Conservation (phyloP, 2,113 vertebrate genomes). For the Pseudorasbora parva region DNA sequence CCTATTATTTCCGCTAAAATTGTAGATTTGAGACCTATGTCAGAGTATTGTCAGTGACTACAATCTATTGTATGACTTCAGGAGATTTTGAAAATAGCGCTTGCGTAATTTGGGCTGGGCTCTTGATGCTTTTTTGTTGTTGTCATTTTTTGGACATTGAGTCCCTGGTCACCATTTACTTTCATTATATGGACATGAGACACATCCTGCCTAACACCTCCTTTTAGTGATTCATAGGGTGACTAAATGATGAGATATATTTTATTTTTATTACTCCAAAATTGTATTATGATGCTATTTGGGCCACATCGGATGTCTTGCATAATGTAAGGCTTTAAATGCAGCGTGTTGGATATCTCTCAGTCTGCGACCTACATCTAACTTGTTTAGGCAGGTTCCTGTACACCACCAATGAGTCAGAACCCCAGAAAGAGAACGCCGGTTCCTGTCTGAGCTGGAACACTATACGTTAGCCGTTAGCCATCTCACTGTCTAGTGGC, state of each 20-base stretch:
- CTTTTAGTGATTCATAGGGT: neutral
- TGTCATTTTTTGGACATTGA: neutral
- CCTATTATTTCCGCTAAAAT: no score
- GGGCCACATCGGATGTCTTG: slow-evolving; percentile 39
- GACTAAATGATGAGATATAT: neutral
- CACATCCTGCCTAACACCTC: neutral
- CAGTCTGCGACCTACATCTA: slow-evolving; percentile 66
- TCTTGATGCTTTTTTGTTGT: neutral
- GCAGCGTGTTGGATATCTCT: slow-evolving; percentile 51
- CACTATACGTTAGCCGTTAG: neutral
- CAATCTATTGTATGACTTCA: neutral
- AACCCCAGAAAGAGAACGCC: slow-evolving; percentile 39
- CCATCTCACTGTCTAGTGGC: neutral
- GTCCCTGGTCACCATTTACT: neutral
- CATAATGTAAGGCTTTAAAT: slow-evolving; percentile 39
- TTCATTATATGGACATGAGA: neutral
- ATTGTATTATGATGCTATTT: neutral
- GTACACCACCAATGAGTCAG: slow-evolving; percentile 68
- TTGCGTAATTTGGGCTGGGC: no score
- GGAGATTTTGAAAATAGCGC: no score
- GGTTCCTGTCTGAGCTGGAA: slow-evolving; percentile 47
- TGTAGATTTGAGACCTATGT: neutral
- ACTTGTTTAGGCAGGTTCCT: slow-evolving; percentile 57
- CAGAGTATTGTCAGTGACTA: neutral
- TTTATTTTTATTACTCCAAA: neutral